Percentiles rank a stretch among this genome's conserved stretches.
phyloP scores from a whole-genome alignment of 2,113 vertebrate species.

The Sebastes schlegelii region DNA sequence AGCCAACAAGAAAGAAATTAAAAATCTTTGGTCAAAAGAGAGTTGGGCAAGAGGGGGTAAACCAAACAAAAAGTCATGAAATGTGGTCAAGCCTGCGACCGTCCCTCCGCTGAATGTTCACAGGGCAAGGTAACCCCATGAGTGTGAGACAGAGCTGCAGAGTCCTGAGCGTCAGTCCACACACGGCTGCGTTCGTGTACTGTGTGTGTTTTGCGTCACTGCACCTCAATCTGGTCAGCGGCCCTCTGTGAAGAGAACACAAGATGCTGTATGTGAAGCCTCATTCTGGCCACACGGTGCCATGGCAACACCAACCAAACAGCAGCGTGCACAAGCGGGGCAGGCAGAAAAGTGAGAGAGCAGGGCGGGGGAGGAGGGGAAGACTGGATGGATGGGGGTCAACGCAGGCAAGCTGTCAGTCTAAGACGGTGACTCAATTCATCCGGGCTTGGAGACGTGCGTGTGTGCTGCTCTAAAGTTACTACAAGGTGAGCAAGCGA shows the following conservation, averaged over 20 bases:
- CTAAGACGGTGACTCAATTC: constrained; percentile 50
- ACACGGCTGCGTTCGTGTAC: constrained; percentile 59
- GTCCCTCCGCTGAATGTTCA: constrained; percentile 48
- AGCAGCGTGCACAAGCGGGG: constrained; percentile 74
- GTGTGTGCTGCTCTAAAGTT: constrained; percentile 15
- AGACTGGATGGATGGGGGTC: constrained; percentile 29
- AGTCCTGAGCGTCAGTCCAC: constrained; percentile 79
- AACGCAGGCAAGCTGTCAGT: constrained; percentile 55
- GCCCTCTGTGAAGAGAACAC: constrained; percentile 94
- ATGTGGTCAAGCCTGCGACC: neutral
- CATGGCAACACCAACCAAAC: constrained; percentile 84
- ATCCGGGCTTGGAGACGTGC: constrained; percentile 30
- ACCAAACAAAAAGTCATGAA: constrained; percentile 26
- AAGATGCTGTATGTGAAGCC: constrained; percentile 92
- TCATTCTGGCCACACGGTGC: constrained; percentile 81
- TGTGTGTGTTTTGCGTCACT: constrained; percentile 77
- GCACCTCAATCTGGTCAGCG: constrained; percentile 80
- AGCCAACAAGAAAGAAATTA: constrained; percentile 5
- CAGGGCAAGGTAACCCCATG: constrained; percentile 33
- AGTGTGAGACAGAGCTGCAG: constrained; percentile 63
- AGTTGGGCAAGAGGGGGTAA: neutral
- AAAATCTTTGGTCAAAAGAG: neutral
- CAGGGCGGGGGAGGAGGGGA: constrained; percentile 12
- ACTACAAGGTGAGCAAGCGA: constrained; percentile 33
- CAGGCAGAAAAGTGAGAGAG: constrained; percentile 59